These are phyloP conservation scores for Eupithecia dodoneata DNA, from an alignment of 2,888 invertebrate genomes.

Conservation along the genomic window DNA sequence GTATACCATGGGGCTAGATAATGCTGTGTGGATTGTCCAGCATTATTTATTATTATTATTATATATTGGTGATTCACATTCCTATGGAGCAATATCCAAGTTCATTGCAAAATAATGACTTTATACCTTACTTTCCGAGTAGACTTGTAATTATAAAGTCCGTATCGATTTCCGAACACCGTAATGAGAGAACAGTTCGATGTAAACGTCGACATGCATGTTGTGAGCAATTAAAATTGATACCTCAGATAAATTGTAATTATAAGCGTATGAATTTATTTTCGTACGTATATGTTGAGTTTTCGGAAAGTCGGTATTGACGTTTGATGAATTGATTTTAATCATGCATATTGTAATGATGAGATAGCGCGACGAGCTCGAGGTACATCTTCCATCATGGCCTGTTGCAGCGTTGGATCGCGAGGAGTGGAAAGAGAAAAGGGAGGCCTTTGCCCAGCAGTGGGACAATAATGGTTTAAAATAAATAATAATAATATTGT, in stretches of 20 bases:
- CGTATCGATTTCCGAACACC: conserved; percentile 70
- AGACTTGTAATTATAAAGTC: conserved; percentile 65
- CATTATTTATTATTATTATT: too few species aligned
- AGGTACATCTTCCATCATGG: too few species aligned
- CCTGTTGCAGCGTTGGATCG: too few species aligned
- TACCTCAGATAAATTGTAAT: conserved; percentile 21
- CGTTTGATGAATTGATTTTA: neutral
- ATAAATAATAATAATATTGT: too few species aligned
- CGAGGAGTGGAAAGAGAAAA: too few species aligned
- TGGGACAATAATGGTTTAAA: too few species aligned
- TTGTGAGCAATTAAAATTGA: conserved; percentile 42
- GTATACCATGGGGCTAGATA: too few species aligned
- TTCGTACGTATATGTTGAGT: neutral
- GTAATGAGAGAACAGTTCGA: conserved; percentile 59
- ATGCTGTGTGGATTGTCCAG: too few species aligned
- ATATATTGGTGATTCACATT: too few species aligned
- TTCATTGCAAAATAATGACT: conserved; percentile 10
- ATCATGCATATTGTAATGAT: neutral
- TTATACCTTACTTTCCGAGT: conserved; percentile 29
- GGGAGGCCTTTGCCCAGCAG: too few species aligned
- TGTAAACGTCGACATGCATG: conserved; percentile 31
- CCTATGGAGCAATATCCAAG: neutral
- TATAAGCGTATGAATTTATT: neutral
- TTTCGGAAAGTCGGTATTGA: neutral
- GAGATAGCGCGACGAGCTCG: too few species aligned